A percentile compares a stretch with the other conserved stretches of the same genome.
phyloP scores from a whole-genome alignment of 2,113 vertebrate species.

The Xiphorhynchus elegans region DNA sequence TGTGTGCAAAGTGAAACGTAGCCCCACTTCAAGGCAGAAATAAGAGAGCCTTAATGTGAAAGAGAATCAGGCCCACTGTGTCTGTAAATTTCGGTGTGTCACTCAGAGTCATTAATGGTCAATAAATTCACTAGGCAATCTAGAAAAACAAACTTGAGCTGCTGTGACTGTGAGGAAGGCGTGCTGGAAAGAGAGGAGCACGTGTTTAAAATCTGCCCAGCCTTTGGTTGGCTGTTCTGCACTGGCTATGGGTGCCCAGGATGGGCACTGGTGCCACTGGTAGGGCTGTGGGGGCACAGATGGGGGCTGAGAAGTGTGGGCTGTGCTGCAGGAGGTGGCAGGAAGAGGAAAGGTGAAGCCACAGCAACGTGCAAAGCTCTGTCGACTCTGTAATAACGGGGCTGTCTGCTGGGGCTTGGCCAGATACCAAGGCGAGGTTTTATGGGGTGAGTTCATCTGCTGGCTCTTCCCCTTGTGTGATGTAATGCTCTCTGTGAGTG shows the following conservation, averaged over 20 bases:
- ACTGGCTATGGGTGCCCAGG: accelerated
- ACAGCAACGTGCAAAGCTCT: not conserved
- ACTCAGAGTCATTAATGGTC: not conserved
- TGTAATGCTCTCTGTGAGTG: conserved; percentile 14
- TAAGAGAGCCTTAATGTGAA: not conserved
- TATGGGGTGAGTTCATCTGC: conserved; percentile 64
- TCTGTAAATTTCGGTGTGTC: not conserved
- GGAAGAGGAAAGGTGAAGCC: conserved; percentile 10
- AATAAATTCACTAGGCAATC: not conserved
- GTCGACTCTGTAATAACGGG: not conserved
- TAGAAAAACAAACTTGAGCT: not conserved
- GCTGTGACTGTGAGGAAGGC: not conserved
- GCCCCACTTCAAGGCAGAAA: not conserved
- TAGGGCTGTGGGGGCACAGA: not conserved
- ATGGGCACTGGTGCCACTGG: accelerated
- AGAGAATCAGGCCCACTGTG: not conserved
- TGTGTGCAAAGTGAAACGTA: not conserved
- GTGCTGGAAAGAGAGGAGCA: not conserved
- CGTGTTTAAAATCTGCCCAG: not conserved
- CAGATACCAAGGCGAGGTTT: conserved; percentile 31
- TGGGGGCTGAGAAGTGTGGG: not conserved
- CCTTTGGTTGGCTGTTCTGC: not conserved
- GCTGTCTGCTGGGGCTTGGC: conserved; percentile 51
- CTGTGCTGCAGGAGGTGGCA: not conserved
- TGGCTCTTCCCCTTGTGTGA: conserved; percentile 54